Percentiles rank a stretch among this genome's conserved stretches.
These are phyloP conservation scores for Bombylius discolor DNA, from an alignment of 2,888 invertebrate species.

Conservation along the genomic window DNA sequence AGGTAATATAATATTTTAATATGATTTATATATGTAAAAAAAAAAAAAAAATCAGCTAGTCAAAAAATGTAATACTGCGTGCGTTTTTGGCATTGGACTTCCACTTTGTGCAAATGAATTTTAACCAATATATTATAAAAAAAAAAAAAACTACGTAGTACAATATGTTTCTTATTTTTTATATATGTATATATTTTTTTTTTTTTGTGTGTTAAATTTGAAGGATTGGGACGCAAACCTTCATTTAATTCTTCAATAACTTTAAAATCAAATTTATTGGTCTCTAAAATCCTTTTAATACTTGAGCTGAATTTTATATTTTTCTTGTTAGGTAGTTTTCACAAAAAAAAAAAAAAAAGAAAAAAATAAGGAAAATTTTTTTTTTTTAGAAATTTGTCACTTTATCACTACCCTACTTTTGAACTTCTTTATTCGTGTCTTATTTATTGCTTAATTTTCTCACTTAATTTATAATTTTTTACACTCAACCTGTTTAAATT, in stretches of 20 bases:
- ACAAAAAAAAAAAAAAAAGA: too few species aligned
- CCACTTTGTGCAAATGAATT: background rate
- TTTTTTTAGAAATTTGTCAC: too few species aligned
- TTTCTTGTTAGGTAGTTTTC: too few species aligned
- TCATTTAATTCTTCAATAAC: conserved; percentile 16
- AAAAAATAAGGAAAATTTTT: too few species aligned
- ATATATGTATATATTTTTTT: background rate
- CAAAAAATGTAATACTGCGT: background rate
- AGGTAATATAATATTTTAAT: background rate
- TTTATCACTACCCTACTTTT: too few species aligned
- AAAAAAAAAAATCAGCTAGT: background rate
- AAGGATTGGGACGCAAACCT: conserved; percentile 13
- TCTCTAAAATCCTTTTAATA: background rate
- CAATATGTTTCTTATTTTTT: background rate
- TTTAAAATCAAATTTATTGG: conserved; percentile 3
- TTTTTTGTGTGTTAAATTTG: background rate
- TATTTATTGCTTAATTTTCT: too few species aligned
- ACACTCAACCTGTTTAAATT: too few species aligned
- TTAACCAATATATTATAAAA: background rate
- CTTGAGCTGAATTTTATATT: too few species aligned
- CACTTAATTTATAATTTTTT: too few species aligned
- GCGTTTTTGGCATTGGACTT: background rate
- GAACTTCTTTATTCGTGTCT: too few species aligned
- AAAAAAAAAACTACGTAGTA: too few species aligned
- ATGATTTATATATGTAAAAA: background rate